Percentiles rank a stretch among this genome's conserved stretches.
Conservation (phyloP, 1,140 invertebrate genomes). For the Aporrectodea caliginosa region DNA sequence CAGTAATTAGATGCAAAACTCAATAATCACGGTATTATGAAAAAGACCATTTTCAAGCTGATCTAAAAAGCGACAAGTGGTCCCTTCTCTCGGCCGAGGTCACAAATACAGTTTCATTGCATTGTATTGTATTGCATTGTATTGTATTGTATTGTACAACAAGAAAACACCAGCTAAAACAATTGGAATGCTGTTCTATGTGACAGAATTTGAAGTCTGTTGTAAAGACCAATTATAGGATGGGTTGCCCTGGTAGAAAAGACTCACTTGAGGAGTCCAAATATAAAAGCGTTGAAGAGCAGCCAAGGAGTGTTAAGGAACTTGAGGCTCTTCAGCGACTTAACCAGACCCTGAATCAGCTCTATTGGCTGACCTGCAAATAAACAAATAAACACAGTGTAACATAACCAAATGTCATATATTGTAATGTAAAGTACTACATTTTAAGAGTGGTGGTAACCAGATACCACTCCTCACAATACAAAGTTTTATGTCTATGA, state of each 20-base stretch:
- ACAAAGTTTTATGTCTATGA: no score
- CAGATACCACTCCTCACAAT: no score
- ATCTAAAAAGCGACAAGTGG: no score
- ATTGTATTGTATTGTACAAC: conserved; percentile 29
- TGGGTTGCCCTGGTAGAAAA: neutral
- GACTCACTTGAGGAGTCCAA: conserved; percentile 76
- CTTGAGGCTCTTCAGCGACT: conserved; percentile 30
- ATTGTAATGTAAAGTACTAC: no score
- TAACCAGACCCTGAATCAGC: conserved; percentile 20
- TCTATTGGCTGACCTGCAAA: conserved; percentile 29
- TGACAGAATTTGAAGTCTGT: conserved; percentile 10
- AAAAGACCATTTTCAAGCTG: neutral
- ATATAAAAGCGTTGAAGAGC: conserved; percentile 81
- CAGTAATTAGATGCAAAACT: no score
- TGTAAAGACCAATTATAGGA: neutral
- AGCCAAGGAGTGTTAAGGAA: conserved; percentile 26
- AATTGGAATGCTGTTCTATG: neutral
- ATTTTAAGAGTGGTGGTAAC: no score
- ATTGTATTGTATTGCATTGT: neutral
- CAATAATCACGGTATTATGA: neutral
- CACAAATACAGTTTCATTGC: neutral
- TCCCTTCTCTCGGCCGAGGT: no score
- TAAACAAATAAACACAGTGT: no score
- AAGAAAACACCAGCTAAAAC: conserved; percentile 22
- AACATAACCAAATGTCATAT: no score